A percentile compares a stretch with the other conserved stretches of the same genome.
Conservation (phyloP, 1,140 invertebrate species). For the Ips typographus region DNA sequence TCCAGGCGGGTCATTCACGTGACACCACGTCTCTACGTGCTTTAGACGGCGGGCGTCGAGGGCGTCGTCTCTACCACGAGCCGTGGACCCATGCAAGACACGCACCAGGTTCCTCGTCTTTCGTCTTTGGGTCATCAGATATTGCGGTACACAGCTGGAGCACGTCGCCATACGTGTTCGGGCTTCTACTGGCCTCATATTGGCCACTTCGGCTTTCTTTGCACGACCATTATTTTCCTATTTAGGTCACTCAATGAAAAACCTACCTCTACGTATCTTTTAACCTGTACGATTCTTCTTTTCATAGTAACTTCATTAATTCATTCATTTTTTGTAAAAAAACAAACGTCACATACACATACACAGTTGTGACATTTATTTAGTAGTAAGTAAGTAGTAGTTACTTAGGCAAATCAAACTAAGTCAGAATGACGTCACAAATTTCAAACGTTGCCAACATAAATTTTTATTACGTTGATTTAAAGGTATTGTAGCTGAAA, state of each 20-base stretch:
- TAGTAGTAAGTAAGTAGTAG: no score
- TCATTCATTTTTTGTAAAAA: no score
- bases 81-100: constrained; percentile 43
- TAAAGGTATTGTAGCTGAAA: no score
- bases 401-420: no score
- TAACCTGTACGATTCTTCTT: no score
- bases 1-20: constrained; percentile 28
- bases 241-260: constrained; percentile 26
- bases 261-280: neutral
- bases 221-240: constrained; percentile 23
- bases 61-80: constrained; percentile 38
- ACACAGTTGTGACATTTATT: no score
- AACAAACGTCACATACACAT: no score
- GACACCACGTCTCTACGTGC: constrained; percentile 18
- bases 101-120: constrained; percentile 44
- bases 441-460: no score
- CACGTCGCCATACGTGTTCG: constrained; percentile 50
- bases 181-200: constrained; percentile 50
- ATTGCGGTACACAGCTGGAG: constrained; percentile 49
- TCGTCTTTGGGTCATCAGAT: constrained; percentile 48
- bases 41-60: constrained; percentile 23
- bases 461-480: no score
- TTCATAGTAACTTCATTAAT: no score
- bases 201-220: constrained; percentile 39
- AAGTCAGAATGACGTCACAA: no score